Evolutionary conservation across 2,888 invertebrate species (phyloP), one percentile per base, ranked within the genome.

Genomic region (Thymelicus lineola): DNA sequence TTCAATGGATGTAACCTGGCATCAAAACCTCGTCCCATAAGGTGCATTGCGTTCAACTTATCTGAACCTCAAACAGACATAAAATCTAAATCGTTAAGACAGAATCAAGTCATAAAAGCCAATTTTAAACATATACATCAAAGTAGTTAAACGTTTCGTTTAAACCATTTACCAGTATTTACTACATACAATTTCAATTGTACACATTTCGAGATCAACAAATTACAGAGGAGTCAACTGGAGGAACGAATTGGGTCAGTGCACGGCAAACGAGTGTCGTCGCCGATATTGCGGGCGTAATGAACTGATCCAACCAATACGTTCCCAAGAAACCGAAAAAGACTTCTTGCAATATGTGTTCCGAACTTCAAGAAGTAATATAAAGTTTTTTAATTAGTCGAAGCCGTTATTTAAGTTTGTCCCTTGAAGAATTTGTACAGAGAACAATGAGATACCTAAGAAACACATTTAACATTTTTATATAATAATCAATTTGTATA

Each of bases 261-360:
- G 66, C 66, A 12, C 76, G 74, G 76, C 77, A 80, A 82, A 84
- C 78, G 82, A 79, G 78, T 77, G 74, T 76, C 75, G 75, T 75
- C 76, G 77, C 65, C 82, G 81, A 84, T 90, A 89, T 87, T 89
- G 87, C 83, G 80, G 86, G 85, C 84, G 83, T 86, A 88, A 88
- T 88, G 88, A 88, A 86, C 86, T 80, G 85, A 84, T 86, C 78
- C 81, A 77, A 78, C 80, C 85, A 80, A 82, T 84, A 86, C 81
- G 78, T 75, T 76, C 74, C 48, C 48, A 20, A 64, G 58, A 59
- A 59, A 64, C 45, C 50, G 60, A 67, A 53, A 63, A 63, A 63
- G 50, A 50, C 35, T n/a, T 12, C 10, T 38, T 59, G 50, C 59
- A 66, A 66, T 60, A 60, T 60, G 59, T 66, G 48, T 59, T 28